Percentiles rank a stretch among this genome's conserved stretches.
Conservation (phyloP, 2,797 vertebrate genomes). For the Diglossa cyanea region DNA sequence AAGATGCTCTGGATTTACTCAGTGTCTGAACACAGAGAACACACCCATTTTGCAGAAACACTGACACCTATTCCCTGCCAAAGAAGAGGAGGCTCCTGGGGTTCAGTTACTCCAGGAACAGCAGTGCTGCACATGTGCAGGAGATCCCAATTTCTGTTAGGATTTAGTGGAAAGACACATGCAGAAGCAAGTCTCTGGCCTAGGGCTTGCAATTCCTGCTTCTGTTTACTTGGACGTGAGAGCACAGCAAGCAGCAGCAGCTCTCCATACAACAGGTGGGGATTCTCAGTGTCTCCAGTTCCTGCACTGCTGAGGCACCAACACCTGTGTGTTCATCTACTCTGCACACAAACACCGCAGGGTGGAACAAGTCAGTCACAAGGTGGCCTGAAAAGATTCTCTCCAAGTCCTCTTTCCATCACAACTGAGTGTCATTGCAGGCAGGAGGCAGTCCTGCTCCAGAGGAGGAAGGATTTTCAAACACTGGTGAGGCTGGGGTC, state of each 20-base stretch:
- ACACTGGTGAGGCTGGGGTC: not conserved
- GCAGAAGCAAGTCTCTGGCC: not conserved
- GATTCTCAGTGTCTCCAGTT: not conserved
- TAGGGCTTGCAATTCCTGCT: not conserved
- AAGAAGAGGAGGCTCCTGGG: not conserved
- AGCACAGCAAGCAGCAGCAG: not conserved
- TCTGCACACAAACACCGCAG: not conserved
- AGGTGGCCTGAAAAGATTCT: not conserved
- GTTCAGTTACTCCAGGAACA: not conserved
- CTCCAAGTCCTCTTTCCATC: not conserved
- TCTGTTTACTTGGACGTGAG: not conserved
- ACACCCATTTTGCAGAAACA: not conserved
- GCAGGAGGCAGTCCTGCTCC: not conserved
- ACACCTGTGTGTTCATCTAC: not conserved
- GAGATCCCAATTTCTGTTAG: not conserved
- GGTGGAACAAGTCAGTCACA: not conserved
- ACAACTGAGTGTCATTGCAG: not conserved
- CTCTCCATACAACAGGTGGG: not conserved
- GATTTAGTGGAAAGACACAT: not conserved
- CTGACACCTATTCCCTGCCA: not conserved
- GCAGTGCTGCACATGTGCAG: not conserved
- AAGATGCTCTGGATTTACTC: not conserved
- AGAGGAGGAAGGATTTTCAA: not conserved
- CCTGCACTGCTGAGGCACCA: not conserved
- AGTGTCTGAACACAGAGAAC: not conserved